Conservation (phyloP, 2,888 invertebrate species). For the Silvanus unidentatus region DNA sequence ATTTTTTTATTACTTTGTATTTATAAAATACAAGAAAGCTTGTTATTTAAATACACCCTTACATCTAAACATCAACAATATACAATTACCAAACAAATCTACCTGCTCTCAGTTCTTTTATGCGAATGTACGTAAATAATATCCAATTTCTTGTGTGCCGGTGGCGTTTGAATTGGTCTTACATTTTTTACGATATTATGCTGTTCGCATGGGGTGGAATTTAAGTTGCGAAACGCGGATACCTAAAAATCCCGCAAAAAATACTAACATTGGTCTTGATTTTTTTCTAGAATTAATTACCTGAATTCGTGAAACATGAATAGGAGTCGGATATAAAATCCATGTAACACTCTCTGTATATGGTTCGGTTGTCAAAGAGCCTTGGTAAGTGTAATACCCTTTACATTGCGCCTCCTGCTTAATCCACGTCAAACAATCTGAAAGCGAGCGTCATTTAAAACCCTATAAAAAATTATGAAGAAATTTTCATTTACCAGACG, state of each 20-base stretch:
- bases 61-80: too few relatives aligned
- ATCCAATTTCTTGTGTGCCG: constrained; percentile 36
- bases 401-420: constrained; percentile 60
- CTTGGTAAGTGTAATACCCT: constrained; percentile 67
- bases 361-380: constrained; percentile 66
- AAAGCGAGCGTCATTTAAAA: constrained; percentile 6
- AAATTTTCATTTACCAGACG: constrained; percentile 34
- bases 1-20: too few relatives aligned
- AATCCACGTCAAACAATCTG: constrained; percentile 66
- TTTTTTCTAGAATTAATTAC: constrained; percentile 41
- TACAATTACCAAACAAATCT: too few relatives aligned
- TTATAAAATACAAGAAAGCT: too few relatives aligned
- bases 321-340: constrained; percentile 66
- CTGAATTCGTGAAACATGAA: constrained; percentile 62
- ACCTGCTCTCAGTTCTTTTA: constrained; percentile 25
- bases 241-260: constrained; percentile 30
- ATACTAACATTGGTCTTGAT: neutral
- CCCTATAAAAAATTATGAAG: neutral
- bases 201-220: constrained; percentile 41
- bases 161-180: constrained; percentile 39
- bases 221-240: constrained; percentile 39
- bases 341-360: constrained; percentile 69
- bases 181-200: constrained; percentile 43
- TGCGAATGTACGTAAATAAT: constrained; percentile 42
- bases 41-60: too few relatives aligned